Base-by-base conservation (phyloP, 2,113 vertebrate genomes). In the Bubo blakistoni region DNA sequence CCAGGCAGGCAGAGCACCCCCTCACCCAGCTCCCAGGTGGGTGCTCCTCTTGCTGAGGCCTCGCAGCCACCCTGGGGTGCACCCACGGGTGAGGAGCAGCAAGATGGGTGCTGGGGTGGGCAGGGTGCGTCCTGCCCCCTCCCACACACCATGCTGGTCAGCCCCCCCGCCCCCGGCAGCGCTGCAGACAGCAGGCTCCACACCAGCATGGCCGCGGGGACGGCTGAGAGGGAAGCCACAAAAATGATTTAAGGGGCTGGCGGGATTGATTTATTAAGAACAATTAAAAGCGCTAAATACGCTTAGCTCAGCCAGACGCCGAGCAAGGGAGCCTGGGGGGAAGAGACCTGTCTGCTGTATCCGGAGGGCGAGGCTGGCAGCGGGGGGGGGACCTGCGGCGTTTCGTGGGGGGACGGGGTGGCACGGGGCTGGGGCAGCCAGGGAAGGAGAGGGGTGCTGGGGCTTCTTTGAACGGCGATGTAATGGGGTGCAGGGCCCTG, bases 231-330 rank as follows among this genome's bases (percentile, higher is more conserved):
- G 90, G 95, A 95, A 97, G 95, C 96, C 92, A 92, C 94, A 94
- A 96, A 96, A 93, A 94, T 97, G 95, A 97, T 97, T 97, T 96
- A 97, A 97, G 95, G 96, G 94, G 95, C 95, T 96, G 95, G 96
- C 78, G 94, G 93, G 96, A 96, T 97, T 97, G 96, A 97, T 97
- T 97, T 97, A 97, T 97, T 95, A 96, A 94, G 96, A 94, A 95
- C 95, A 96, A 97, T 97, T 97, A 97, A 97, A 96, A 97, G 95
- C 85, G 38, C 95, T 95, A 95, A 96, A 97, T 96, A 96, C 90
- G 96, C 97, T 97, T 94, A 96, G 96, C 96, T 97, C 97, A 97
- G 97, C 97, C 96, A 96, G 95, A 96, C 90, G 90, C 91, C 77
- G 57, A 72, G 79, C 73, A 20, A 55, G 58, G 88, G 86, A 90